phyloP scores from a whole-genome alignment of 2,113 vertebrate species.

The Podarcis raffonei region DNA sequence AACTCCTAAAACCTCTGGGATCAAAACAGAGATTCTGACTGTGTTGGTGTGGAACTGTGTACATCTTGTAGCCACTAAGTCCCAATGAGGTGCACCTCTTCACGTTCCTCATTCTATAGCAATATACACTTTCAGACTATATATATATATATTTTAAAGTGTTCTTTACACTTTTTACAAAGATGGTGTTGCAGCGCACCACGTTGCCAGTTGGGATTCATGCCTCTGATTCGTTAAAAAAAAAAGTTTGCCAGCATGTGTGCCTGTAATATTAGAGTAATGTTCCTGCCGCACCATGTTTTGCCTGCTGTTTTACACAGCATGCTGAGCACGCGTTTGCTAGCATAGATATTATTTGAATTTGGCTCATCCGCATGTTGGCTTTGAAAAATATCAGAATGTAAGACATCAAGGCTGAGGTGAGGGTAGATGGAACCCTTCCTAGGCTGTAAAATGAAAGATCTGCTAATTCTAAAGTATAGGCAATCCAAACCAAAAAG shows the following conservation, averaged over 20 bases:
- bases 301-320: not conserved
- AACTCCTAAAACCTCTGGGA: conserved; percentile 29
- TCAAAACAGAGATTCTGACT: conserved; percentile 29
- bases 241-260: not conserved
- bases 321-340: not conserved
- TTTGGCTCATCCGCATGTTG: not conserved
- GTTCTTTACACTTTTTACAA: conserved; percentile 24
- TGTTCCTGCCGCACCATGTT: not conserved
- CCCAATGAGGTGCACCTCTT: conserved; percentile 51
- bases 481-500: not conserved
- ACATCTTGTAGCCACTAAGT: conserved; percentile 49
- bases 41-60: conserved; percentile 3
- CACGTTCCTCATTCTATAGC: conserved; percentile 51
- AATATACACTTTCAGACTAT: conserved; percentile 32
- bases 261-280: not conserved
- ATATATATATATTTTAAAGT: conserved; percentile 6
- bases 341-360: not conserved
- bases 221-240: not conserved
- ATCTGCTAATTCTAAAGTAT: not conserved
- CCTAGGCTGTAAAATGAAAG: not conserved
- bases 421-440: not conserved
- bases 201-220: not conserved
- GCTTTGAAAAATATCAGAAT: not conserved
- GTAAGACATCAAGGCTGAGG: not conserved
- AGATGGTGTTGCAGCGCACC: conserved; percentile 31